Base-by-base conservation (phyloP, 2,113 vertebrate species). In the Brachionichthys hirsutus region DNA sequence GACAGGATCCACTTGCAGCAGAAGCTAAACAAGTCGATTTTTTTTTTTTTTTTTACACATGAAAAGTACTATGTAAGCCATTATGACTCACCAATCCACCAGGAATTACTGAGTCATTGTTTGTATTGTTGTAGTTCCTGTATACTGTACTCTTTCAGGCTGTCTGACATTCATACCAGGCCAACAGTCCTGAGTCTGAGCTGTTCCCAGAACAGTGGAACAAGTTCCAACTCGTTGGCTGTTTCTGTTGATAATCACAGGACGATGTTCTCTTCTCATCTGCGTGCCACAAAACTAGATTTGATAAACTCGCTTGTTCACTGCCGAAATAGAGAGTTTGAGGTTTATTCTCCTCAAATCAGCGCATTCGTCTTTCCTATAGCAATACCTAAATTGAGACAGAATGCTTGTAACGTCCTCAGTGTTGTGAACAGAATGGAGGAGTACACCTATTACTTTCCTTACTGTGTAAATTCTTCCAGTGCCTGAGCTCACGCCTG, bases 201-300 rank as follows among this genome's bases (percentile, higher is more conserved):
- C 48, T 67, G 22, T 53, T 40, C 19, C 12, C 46, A 35, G 73
- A 68, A 62, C 63, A 43, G 20, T 56, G 24, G 24, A 82, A 62
- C 82, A 81, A 71, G 88, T 82, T 77, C 51, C 60, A 81, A 64
- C 85, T 84, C 30, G 75, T 75, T 75, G 60, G 64, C 49, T 77
- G 54, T 63, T 78, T 85, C 64, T 51, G 51, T 75, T 82, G 62
- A 67, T 79, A 79, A 84, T 76, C 67, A 58, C 77, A 54, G 45
- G 63, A 82, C 69, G 74, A 85, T 79, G 73, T 78, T 80, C 63
- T 73, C 16, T 46, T 52, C 66, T 75, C 56, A 78, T 75, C 63
- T 70, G 18, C 48, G 65, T 51, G 52, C 75, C 55, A 72, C 16
- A 3, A 73, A 81, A 83, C 74, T 62, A 54, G 71, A 70, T 79